phyloP scores from a whole-genome alignment of 2,797 vertebrate genomes.

The Pelodytes ibericus region DNA sequence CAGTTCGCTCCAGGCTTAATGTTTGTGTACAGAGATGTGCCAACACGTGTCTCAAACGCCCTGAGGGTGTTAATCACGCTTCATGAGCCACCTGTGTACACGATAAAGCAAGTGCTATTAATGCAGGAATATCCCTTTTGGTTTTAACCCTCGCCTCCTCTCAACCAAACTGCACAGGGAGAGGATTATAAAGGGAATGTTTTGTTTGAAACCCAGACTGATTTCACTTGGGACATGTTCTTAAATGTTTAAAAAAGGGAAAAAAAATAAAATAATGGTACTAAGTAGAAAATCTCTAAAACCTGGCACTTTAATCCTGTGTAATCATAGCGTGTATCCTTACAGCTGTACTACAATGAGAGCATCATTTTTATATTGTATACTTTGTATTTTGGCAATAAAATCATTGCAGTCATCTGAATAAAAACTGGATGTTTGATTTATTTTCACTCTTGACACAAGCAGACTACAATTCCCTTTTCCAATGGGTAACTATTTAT shows the following conservation, averaged over 20 bases:
- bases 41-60: not conserved
- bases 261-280: not conserved
- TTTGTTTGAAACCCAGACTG: not conserved
- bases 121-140: not conserved
- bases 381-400: constrained; percentile 47
- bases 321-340: not conserved
- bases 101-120: not conserved
- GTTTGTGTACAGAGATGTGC: not conserved
- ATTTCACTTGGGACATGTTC: not conserved
- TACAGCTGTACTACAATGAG: not conserved
- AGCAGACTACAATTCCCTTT: no score
- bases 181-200: not conserved
- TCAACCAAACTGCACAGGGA: no score
- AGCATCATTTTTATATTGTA: constrained; percentile 24
- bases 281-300: not conserved
- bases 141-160: not conserved
- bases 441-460: no score
- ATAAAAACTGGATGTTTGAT: not conserved
- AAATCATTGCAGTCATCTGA: constrained; percentile 4
- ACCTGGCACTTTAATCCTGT: constrained; percentile 10
- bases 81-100: not conserved
- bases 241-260: constrained; percentile 20
- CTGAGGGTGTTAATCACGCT: not conserved
- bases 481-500: not conserved
- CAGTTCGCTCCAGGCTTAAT: not conserved